Conservation (phyloP, 2,888 invertebrate species). For the Pristionchus japonicus region DNA sequence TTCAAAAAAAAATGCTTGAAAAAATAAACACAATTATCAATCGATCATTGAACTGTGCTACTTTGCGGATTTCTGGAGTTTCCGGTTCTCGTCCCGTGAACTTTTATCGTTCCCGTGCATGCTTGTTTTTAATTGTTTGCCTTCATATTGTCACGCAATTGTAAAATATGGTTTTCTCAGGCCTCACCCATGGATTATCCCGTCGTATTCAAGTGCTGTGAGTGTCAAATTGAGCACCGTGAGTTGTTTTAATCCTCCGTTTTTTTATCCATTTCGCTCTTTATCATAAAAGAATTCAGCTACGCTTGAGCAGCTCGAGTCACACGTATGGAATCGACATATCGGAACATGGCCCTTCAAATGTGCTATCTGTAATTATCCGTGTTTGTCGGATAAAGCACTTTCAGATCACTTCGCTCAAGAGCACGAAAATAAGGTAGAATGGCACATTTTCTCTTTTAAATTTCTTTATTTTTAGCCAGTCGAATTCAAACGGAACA, state of each 20-base stretch:
- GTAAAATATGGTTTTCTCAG: background rate
- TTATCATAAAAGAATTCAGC: no score
- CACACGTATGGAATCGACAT: slow-evolving; percentile 65
- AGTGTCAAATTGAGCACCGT: slow-evolving; percentile 60
- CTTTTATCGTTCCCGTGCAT: background rate
- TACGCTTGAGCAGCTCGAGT: slow-evolving; percentile 56
- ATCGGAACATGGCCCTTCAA: slow-evolving; percentile 58
- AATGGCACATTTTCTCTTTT: no score
- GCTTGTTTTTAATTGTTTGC: no score
- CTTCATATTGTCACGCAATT: background rate
- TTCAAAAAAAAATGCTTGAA: no score
- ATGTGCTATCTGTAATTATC: slow-evolving; percentile 58
- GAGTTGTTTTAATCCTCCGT: slow-evolving; percentile 19
- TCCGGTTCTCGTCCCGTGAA: background rate
- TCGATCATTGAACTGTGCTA: background rate
- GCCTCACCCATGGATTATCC: slow-evolving; percentile 53
- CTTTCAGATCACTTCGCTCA: slow-evolving; percentile 52
- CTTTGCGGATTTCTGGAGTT: background rate
- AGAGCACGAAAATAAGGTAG: slow-evolving; percentile 47
- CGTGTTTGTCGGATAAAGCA: slow-evolving; percentile 53
- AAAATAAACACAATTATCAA: no score
- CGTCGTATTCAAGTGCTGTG: slow-evolving; percentile 60
- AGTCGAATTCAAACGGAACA: slow-evolving; percentile 59
- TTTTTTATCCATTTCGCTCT: background rate
- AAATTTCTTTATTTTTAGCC: slow-evolving; percentile 47